Evolutionary conservation across 1,140 invertebrate species (phyloP).

Genomic region (Charaxes varanes): DNA sequence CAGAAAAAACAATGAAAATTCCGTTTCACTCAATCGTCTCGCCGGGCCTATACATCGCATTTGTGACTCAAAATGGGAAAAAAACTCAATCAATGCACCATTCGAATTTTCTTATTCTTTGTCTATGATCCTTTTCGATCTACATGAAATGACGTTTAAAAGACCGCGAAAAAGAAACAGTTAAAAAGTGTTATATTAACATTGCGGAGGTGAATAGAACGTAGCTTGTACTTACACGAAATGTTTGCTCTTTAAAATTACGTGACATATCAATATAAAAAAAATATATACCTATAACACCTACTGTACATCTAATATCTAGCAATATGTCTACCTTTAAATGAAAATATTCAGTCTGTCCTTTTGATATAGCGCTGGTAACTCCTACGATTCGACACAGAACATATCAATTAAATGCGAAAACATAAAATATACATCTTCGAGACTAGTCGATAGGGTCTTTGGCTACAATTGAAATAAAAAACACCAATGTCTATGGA

Average conservation of each 20-base stretch:
- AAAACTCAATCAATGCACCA: no score
- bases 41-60: no score
- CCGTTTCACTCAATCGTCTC: no score
- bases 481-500: slow-evolving; percentile 7
- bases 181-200: no score
- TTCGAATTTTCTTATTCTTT: no score
- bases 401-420: slow-evolving; percentile 43
- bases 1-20: no score
- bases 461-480: slow-evolving; percentile 47
- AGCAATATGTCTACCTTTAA: slow-evolving; percentile 28
- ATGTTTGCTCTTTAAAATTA: not conserved
- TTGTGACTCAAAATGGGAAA: no score
- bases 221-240: slow-evolving; percentile 4
- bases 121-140: no score
- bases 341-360: slow-evolving; percentile 50
- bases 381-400: slow-evolving; percentile 34
- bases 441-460: slow-evolving; percentile 60
- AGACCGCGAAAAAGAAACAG: slow-evolving; percentile 2
- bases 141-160: no score
- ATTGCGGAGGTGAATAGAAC: no score
- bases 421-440: slow-evolving; percentile 49
- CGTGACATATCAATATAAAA: slow-evolving; percentile 5
- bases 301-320: slow-evolving; percentile 22
- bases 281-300: slow-evolving; percentile 20
- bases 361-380: slow-evolving; percentile 59